A percentile compares a stretch with the other conserved stretches of the same genome.
Evolutionary conservation across 2,888 invertebrate species (phyloP).

Genomic region (Himalopsyche kuldschensis): DNA sequence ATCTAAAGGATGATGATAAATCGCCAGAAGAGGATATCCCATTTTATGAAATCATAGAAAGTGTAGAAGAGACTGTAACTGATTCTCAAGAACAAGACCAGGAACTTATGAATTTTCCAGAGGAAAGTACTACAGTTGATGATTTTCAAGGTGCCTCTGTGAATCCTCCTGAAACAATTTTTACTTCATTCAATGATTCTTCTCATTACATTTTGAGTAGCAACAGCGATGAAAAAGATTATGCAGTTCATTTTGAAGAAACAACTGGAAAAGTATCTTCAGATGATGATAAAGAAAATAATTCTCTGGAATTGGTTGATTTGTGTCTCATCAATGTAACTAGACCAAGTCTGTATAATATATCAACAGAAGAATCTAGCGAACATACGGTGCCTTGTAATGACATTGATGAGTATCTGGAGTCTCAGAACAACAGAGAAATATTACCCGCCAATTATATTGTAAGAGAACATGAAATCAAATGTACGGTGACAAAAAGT

Average conservation of each 20-base stretch:
- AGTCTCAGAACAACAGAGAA: neutral
- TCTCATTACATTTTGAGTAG: too few species aligned
- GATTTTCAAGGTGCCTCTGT: too few species aligned
- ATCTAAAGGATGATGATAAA: neutral
- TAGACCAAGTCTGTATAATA: neutral
- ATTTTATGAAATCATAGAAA: neutral
- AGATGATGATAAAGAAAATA: neutral
- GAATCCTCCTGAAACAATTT: too few species aligned
- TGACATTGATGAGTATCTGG: neutral
- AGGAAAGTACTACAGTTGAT: neutral
- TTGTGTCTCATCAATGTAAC: neutral
- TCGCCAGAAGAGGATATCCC: too few species aligned
- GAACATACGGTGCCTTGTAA: neutral
- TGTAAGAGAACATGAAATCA: neutral
- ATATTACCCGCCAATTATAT: neutral
- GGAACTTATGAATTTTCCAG: neutral
- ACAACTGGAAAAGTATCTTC: neutral
- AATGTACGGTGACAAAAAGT: neutral
- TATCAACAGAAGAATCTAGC: neutral
- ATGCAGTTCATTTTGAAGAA: too few species aligned
- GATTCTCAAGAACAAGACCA: neutral
- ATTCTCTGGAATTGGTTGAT: too few species aligned
- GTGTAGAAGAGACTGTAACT: neutral
- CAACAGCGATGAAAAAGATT: too few species aligned
- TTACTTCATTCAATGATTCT: too few species aligned